phyloP scores from a whole-genome alignment of 2,888 invertebrate genomes.

The Drosophila neoperkinsi region DNA sequence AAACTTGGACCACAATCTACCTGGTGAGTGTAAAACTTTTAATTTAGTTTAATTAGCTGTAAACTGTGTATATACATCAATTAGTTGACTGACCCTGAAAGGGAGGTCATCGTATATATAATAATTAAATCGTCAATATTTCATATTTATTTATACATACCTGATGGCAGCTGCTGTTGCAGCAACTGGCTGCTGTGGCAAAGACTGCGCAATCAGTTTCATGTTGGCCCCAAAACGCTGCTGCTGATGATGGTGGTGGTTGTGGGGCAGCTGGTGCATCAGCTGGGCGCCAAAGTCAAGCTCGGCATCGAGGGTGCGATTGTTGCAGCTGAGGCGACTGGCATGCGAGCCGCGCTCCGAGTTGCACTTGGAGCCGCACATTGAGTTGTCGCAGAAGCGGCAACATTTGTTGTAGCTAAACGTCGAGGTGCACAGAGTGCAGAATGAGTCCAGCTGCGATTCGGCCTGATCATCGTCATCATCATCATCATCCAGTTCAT shows the following conservation, averaged over 20 bases:
- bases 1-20: background rate
- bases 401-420: constrained; percentile 85
- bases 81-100: background rate
- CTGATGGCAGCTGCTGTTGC: constrained; percentile 49
- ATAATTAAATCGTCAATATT: background rate
- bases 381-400: constrained; percentile 83
- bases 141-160: constrained; percentile 27
- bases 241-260: constrained; percentile 31
- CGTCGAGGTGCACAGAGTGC: constrained; percentile 85
- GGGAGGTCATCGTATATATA: background rate
- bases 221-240: constrained; percentile 50
- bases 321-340: constrained; percentile 61
- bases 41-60: background rate
- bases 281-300: constrained; percentile 24
- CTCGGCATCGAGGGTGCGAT: constrained; percentile 32
- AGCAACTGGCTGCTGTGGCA: constrained; percentile 35
- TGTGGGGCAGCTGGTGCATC: constrained; percentile 31
- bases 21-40: background rate
- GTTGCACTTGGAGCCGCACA: constrained; percentile 84
- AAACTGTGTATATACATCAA: background rate
- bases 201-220: constrained; percentile 17
- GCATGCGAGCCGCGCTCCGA: constrained; percentile 76
- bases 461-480: constrained; percentile 65
- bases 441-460: constrained; percentile 83
- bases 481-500: constrained; percentile 28